Base-by-base conservation (phyloP, 2,888 invertebrate species). In the Lasioglossum marginatum region DNA sequence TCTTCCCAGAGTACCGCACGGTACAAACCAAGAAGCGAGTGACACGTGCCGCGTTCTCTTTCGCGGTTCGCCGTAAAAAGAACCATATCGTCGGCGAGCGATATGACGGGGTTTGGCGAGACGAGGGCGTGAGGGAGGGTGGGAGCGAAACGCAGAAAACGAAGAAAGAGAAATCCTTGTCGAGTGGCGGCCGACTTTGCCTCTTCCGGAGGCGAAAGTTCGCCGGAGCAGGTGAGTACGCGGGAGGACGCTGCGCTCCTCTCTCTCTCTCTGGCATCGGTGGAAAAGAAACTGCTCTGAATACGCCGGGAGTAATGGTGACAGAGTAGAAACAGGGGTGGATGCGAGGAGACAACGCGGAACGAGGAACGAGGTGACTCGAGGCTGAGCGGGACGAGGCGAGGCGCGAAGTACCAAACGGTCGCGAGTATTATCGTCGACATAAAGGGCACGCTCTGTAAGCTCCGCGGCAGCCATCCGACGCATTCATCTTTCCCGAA, bases 401-500 rank as follows among this genome's bases (percentile, higher is more conserved):
- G 23, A 37, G 52, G 76, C 52, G 77, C 45, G 70, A 57, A 76
- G 71, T 48, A 60, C 57, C 27, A 74, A 40, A 73, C 70, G 72
- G 76, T 70, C 79, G 63, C 78, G 83, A 82, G 86, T 52, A 82
- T 80, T 74, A 85, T 78, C 76, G 78, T 73, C 68, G 68, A 74
- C 66, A 77, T 77, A 85, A 80, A 77, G 77, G 66, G 66, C 34
- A 70, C 34, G 77, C 73, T 75, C 74, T 75, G 74, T 71, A 63
- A 52, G 73, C 74, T 31, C 68, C 72, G 72, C 78, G 79, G 66
- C 79, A 81, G 80, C 63, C 87, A 85, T 86, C 77, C 81, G 77
- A 70, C 80, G 77, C 82, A 82, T 85, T 88, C 83, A 83, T 80
- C 71, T 70, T 68, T 80, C 63, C 74, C 77, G 68, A 80, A 87